Evolutionary conservation across 2,113 vertebrate species (phyloP).

Genomic region (Centropus bengalensis): DNA sequence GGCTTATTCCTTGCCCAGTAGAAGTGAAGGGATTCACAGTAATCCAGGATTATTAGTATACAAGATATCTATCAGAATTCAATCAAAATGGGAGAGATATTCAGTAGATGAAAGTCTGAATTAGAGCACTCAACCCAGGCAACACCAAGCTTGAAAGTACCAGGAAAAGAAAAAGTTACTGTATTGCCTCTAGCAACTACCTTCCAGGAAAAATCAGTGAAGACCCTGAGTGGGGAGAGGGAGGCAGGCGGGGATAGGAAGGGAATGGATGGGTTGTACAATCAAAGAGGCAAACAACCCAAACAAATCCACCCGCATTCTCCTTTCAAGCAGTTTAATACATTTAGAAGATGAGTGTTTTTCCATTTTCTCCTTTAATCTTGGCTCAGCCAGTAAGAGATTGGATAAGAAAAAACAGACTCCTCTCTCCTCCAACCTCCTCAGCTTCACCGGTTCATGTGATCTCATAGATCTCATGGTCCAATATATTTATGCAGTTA

Average conservation of each 20-base stretch:
- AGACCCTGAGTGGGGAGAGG: no score
- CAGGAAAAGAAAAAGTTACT: neutral
- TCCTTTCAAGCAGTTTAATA: neutral
- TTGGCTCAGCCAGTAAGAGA: neutral
- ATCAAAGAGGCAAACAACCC: neutral
- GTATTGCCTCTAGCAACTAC: neutral
- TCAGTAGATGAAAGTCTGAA: neutral
- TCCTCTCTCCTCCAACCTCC: neutral
- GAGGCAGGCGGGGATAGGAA: neutral
- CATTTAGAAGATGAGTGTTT: accelerated
- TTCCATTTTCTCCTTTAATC: neutral
- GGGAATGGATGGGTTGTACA: accelerated
- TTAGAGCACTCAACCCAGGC: neutral
- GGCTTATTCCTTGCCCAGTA: neutral
- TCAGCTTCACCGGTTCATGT: neutral
- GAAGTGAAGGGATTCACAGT: neutral
- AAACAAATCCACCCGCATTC: neutral
- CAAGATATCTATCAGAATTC: neutral
- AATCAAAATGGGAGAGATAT: neutral
- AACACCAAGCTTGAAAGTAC: neutral
- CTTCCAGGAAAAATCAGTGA: neutral
- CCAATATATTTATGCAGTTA: neutral
- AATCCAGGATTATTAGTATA: neutral
- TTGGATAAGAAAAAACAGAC: neutral
- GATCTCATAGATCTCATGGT: neutral